These are phyloP conservation scores for Elgaria multicarinata DNA, from an alignment of 2,113 vertebrate species.

Conservation along the genomic window DNA sequence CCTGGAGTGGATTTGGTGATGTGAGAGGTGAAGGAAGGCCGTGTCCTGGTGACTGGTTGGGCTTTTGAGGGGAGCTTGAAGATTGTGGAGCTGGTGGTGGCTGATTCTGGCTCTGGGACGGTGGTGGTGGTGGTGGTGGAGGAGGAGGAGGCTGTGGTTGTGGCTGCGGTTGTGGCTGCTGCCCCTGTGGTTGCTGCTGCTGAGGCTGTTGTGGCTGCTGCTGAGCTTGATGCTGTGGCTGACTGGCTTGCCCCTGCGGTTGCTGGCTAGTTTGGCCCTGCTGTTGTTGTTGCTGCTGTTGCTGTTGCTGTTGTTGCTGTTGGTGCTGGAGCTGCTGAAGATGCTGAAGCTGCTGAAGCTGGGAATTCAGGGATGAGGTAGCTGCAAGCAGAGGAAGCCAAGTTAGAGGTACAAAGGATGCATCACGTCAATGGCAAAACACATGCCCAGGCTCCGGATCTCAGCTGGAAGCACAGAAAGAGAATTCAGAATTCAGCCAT, in stretches of 20 bases:
- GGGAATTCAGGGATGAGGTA: slow-evolving; percentile 99
- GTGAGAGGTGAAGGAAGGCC: slow-evolving; percentile 93
- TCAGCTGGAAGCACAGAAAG: background rate
- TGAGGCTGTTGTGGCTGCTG: slow-evolving; percentile 70
- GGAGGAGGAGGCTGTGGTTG: no score
- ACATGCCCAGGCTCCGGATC: background rate
- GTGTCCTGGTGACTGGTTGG: slow-evolving; percentile 90
- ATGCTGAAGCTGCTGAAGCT: slow-evolving; percentile 98
- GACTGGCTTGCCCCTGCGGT: slow-evolving; percentile 71
- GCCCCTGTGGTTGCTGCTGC: slow-evolving; percentile 74
- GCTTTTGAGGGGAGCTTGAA: slow-evolving; percentile 88
- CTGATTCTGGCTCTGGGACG: slow-evolving; percentile 82
- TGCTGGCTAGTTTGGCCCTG: slow-evolving; percentile 79
- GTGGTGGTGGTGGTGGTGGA: slow-evolving; percentile 79
- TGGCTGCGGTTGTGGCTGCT: slow-evolving; percentile 71
- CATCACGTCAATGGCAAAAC: background rate
- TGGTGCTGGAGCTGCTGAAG: slow-evolving; percentile 95
- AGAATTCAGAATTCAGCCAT: background rate
- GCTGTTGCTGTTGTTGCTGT: slow-evolving; percentile 82
- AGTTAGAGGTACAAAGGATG: slow-evolving; percentile 37
- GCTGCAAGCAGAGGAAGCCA: slow-evolving; percentile 78
- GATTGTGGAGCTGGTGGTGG: slow-evolving; percentile 78
- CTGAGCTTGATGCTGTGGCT: slow-evolving; percentile 79
- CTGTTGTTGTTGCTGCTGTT: slow-evolving; percentile 69
- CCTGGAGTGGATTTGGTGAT: slow-evolving; percentile 91